phyloP scores from a whole-genome alignment of 2,113 vertebrate genomes.

The Pygoscelis antarcticus region DNA sequence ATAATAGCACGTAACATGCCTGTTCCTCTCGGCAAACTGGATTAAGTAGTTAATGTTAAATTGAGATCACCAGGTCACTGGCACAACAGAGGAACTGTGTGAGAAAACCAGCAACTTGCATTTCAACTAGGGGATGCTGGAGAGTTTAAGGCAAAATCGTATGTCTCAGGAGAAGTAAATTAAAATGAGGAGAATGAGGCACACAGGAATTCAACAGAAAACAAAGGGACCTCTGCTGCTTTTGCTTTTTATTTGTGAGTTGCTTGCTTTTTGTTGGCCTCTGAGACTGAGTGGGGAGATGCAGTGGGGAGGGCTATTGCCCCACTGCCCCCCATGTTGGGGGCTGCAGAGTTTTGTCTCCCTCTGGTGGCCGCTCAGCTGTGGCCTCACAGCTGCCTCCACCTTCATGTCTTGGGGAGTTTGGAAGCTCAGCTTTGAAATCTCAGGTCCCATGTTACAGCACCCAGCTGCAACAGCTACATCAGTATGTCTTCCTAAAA shows the following conservation, averaged over 20 bases:
- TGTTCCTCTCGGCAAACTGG: not conserved
- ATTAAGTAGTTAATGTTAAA: not conserved
- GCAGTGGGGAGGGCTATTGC: not conserved
- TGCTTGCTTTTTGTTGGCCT: not conserved
- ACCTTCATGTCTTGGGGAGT: not conserved
- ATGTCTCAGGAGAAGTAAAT: not conserved
- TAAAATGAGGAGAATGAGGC: not conserved
- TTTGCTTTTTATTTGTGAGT: not conserved
- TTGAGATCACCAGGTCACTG: not conserved
- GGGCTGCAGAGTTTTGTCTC: not conserved
- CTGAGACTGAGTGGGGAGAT: not conserved
- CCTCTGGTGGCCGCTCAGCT: not conserved
- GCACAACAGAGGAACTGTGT: not conserved
- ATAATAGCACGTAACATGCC: not conserved
- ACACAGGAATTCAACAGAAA: not conserved
- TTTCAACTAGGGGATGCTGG: not conserved
- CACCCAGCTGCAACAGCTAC: not conserved
- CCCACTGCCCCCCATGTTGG: fast-evolving
- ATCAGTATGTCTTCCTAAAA: not conserved
- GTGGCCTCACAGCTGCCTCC: not conserved
- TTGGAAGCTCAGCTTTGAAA: not conserved
- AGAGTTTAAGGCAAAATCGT: not conserved
- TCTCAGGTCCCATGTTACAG: not conserved
- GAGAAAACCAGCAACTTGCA: not conserved
- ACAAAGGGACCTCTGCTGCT: not conserved